A percentile compares a stretch with the other conserved stretches of the same genome.
Evolutionary conservation across 2,113 vertebrate species (phyloP).

Genomic region (Guaruba guarouba): DNA sequence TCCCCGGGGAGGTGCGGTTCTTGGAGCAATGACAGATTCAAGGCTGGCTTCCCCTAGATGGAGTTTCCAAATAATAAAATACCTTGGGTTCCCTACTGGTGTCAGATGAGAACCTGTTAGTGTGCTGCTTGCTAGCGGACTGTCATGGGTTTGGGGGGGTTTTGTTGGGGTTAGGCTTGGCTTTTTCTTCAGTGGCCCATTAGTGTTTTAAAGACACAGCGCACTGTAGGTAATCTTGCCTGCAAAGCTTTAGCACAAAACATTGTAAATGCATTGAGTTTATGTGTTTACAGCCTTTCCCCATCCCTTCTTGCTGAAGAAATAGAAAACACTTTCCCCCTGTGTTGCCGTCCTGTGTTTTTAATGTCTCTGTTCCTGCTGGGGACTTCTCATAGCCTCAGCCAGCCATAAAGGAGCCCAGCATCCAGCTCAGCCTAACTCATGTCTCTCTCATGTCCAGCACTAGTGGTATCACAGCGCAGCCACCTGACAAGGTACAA

Average conservation of each 20-base stretch:
- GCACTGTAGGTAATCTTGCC: neutral
- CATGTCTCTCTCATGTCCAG: accelerated
- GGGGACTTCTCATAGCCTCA: neutral
- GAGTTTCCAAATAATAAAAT: constrained; percentile 91
- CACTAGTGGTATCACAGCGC: neutral
- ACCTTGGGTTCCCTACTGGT: constrained; percentile 84
- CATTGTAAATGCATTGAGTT: neutral
- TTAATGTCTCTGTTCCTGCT: neutral
- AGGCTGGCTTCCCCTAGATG: constrained; percentile 82
- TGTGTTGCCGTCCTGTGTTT: neutral
- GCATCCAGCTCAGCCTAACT: neutral
- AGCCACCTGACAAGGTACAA: neutral
- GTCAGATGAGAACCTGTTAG: constrained; percentile 91
- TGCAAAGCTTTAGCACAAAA: constrained; percentile 23
- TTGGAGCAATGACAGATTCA: constrained; percentile 84
- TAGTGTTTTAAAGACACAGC: constrained; percentile 75
- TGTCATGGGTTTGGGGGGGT: constrained; percentile 54
- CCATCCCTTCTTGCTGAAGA: neutral
- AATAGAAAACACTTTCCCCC: neutral
- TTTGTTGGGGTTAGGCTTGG: neutral
- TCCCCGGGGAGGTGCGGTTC: constrained; percentile 84
- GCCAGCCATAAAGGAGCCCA: neutral
- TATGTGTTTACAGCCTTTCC: neutral
- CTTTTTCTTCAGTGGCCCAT: constrained; percentile 56
- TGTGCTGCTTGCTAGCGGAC: constrained; percentile 81